Conservation (phyloP, 2,797 vertebrate species). For the Chelmon rostratus region DNA sequence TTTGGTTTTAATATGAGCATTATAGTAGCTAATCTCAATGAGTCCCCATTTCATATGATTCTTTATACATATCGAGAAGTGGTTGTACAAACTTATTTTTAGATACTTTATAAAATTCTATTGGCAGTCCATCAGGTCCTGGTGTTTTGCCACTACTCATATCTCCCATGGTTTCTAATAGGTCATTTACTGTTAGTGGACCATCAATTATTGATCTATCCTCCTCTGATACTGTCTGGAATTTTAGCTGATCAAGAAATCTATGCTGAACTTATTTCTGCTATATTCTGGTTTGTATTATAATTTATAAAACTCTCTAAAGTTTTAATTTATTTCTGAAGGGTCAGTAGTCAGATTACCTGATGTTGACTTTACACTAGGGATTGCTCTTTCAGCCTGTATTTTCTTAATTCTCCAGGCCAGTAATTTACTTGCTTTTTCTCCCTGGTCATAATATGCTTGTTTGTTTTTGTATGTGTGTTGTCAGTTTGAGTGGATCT, state of each 20-base stretch:
- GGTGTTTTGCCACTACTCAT: not conserved
- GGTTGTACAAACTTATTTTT: not conserved
- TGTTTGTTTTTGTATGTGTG: no score
- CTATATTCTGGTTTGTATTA: slow-evolving; percentile 4
- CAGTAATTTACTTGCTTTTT: not conserved
- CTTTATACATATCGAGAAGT: not conserved
- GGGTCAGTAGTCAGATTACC: not conserved
- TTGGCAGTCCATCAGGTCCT: not conserved
- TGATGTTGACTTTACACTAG: not conserved
- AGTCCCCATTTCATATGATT: no score
- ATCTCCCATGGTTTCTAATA: slow-evolving; percentile 1
- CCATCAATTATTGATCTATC: not conserved
- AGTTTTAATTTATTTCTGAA: not conserved
- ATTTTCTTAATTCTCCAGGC: no score
- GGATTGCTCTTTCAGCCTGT: not conserved
- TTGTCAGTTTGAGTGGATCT: no score
- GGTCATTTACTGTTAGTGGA: not conserved
- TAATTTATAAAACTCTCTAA: no score
- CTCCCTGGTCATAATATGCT: not conserved
- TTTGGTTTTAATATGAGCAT: not conserved
- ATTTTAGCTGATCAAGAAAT: not conserved
- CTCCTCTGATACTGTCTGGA: not conserved
- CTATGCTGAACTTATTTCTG: not conserved
- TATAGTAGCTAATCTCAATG: no score
- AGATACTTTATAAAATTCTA: not conserved